Base-by-base conservation (phyloP, 2,888 invertebrate species). In the Pediacus dermestoides region DNA sequence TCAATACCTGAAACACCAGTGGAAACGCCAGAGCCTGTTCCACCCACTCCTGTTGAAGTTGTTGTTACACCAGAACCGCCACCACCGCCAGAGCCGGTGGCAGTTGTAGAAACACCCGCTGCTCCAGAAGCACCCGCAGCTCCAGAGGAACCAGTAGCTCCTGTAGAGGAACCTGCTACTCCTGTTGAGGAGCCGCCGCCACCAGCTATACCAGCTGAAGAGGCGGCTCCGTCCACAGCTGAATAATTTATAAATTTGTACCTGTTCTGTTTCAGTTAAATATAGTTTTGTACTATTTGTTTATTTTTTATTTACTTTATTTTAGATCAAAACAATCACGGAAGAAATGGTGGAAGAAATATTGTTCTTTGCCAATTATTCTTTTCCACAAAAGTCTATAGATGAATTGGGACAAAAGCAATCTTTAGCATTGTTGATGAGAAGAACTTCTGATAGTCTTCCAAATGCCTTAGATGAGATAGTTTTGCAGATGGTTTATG, bases 401-500 rank as follows among this genome's bases (percentile, higher is more conserved):
- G 52, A 52, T 22, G 61, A 61, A 30, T 37, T 57, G 4, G 44
- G 47, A 9, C 55, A 52, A 25, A 58, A 53, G 37, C 42, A 53
- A 3, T 48, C 53, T 0, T 36, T 58, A 4, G 59, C 54, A 0
- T 39, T 62, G 1, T 31, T 60, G 1, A 27, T 61, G 7, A 62
- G 58, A 39, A 47, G 61, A 9, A 55, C 39, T 22, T 53, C 53
- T 7, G 63, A 62, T 10, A 49, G 49, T 35, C 34, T 61, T 3
- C 52, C 55, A 1, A 53, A 53, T 2, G 46, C 55, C 11, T 57
- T 67, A 1, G 67, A 68, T 27, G 63, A 64, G 2, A 48, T 58
- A 2, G 52, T 68, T 4, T 38, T 62, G 8, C 58, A 63, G 35
- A 52, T 65, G 39, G 56, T 66, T 11, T 69, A 68, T 42, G 69